Base-by-base conservation (phyloP, 2,797 vertebrate genomes). In the Propithecus perrieri region DNA sequence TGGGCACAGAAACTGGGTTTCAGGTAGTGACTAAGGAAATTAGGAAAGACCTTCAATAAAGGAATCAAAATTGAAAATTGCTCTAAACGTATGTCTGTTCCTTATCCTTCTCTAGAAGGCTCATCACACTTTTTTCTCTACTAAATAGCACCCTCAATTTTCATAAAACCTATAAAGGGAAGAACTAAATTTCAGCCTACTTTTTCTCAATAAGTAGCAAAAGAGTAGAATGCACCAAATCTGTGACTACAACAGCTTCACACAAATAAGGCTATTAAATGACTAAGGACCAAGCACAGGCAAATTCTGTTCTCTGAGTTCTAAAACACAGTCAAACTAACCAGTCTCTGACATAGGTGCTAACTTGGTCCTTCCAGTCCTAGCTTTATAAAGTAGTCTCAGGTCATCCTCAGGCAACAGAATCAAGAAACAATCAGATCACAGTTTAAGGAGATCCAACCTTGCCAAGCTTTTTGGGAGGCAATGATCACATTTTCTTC, bases 211-310 rank as follows among this genome's bases (percentile, higher is more conserved):
- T 61, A 69, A 74, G 61, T 57, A 67, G 26, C 61, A n/a, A n/a
- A 92, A 96, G 30, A 80, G 18, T 74, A 35, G 17, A 97, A 81
- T 43, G 67, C 30, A 91, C 69, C 81, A 86, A 91, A 91, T 81
- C 15, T 84, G n/a, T 43, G 41, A 90, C 59, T 33, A 91, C 0
- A 74, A 53, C 63, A 95, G 50, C 78, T 90, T 95, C 35, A 57
- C 20, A 72, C n/a, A 74, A 92, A 24, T 13, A 72, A 85, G 35
- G 14, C 11, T 35, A 74, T 43, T 35, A 95, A 90, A 57, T 71
- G 75, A 84, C 57, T 1, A 1, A 85, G 17, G 38, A 85, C 48
- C 75, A 91, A 86, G 20, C 61, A 59, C n/a, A 76, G 43, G 65
- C 69, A 80, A 41, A 38, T 57, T 17, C 50, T 90, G 18, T 46